Base-by-base conservation (phyloP, 2,797 vertebrate species). In the Astyanax mexicanus region DNA sequence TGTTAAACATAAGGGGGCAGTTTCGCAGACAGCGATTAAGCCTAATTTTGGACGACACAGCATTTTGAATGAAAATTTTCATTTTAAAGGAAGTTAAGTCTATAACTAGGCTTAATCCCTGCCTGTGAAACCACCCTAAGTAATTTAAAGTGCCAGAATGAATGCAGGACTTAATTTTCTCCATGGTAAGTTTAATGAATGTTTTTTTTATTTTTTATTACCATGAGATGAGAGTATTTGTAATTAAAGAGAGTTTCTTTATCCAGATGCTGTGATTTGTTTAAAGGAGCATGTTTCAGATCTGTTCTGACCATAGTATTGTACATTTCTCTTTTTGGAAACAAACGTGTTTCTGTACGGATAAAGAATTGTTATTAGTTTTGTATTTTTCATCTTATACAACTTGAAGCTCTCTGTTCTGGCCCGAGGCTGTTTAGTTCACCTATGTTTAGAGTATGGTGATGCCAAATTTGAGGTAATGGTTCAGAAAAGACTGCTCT, bases 131-230 rank as follows among this genome's bases (percentile, higher is more conserved):
- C n/a, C n/a, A n/a, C n/a, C n/a, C n/a, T n/a, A n/a, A n/a, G n/a
- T n/a, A 2, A 35, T 72, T 81, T 52, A 42, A 84, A 77, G 57
- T 62, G 38, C 62, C 58, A 55, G 72, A 32, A 71, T 78, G 45
- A 54, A 71, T 78, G 57, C 60, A 66, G 19, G 55, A 57, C 3
- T 40, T 40, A 47, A 62, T 19, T 64, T 74, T 68, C 55, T 60
- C 17, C 52, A 9, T 66, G 35, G 78, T 89, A 78, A 85, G 83
- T 83, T 88, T 84, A 84, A 85, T 87, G 90, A 90, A 91, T 92
- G 90, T 92, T 86, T 90, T 91, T 93, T 91, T 86, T 92, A 92
- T 89, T 90, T 93, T 89, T 92, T 92, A 88, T 92, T 92, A 86
- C 78, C 68, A 78, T 66, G 69, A 88, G 81, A 37, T 3, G 25